These are phyloP conservation scores for Lota lota DNA, from an alignment of 2,113 vertebrate genomes.

Conservation along the genomic window DNA sequence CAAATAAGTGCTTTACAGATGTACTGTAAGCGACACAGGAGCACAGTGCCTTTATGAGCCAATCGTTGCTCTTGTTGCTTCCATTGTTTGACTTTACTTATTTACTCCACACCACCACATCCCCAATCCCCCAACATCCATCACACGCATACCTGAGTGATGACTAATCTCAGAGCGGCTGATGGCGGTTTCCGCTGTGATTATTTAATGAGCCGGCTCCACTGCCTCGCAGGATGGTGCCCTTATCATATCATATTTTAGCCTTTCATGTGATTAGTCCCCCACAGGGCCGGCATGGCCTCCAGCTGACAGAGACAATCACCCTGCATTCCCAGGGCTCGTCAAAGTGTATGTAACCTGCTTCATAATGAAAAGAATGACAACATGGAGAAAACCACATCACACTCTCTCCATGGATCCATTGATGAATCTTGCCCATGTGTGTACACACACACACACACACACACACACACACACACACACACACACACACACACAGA, in stretches of 20 bases:
- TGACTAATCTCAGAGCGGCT: slow-evolving; percentile 16
- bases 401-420: too few relatives aligned
- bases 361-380: slow-evolving; percentile 2
- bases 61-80: not conserved
- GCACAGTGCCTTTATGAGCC: too few relatives aligned
- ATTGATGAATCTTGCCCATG: too few relatives aligned
- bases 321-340: slow-evolving; percentile 21
- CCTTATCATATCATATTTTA: slow-evolving; percentile 38
- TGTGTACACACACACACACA: too few relatives aligned
- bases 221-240: slow-evolving; percentile 19
- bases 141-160: slow-evolving; percentile 24
- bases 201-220: slow-evolving; percentile 30
- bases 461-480: too few relatives aligned
- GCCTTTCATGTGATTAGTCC: slow-evolving; percentile 41
- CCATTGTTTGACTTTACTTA: slow-evolving; percentile 32
- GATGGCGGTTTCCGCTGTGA: slow-evolving; percentile 19
- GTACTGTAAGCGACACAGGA: too few relatives aligned
- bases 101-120: not conserved
- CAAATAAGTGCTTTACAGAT: too few relatives aligned
- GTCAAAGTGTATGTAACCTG: slow-evolving; percentile 38
- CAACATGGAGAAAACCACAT: too few relatives aligned
- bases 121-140: slow-evolving; percentile 7
- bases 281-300: slow-evolving; percentile 16
- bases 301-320: slow-evolving; percentile 28
- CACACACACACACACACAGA: too few relatives aligned